Evolutionary conservation across 2,888 invertebrate species (phyloP).

Genomic region (Tenthredo distinguenda): DNA sequence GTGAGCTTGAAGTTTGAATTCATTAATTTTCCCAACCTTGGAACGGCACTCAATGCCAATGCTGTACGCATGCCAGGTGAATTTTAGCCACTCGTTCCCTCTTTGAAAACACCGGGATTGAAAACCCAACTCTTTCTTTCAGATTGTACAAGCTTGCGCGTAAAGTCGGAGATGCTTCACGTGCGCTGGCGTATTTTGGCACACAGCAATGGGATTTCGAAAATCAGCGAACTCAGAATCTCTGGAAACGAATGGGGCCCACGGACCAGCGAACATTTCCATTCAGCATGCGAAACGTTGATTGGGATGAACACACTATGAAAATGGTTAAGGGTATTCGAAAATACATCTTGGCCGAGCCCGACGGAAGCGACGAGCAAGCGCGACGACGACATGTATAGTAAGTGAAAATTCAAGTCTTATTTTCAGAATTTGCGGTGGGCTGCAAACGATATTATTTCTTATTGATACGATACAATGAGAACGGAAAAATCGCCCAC

Average conservation of each 20-base stretch:
- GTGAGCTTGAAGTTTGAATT: conserved; percentile 79
- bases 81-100: too few species aligned
- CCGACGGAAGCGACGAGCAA: not conserved
- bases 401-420: not conserved
- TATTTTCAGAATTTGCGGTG: not conserved
- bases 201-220: conserved; percentile 88
- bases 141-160: conserved; percentile 74
- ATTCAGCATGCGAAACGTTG: not conserved
- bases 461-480: not conserved
- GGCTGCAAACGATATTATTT: not conserved
- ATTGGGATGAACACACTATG: conserved; percentile 16
- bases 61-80: too few species aligned
- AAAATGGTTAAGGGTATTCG: not conserved
- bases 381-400: not conserved
- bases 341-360: not conserved
- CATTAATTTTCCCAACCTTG: not conserved
- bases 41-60: not conserved
- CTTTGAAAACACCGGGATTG: not conserved
- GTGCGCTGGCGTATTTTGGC: conserved; percentile 85
- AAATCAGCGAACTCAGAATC: conserved; percentile 81
- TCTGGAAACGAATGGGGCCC: conserved; percentile 79
- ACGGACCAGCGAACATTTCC: conserved; percentile 82
- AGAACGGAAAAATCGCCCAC: not conserved
- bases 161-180: not conserved
- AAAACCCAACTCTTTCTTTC: not conserved